Base-by-base conservation (phyloP, 2,888 invertebrate genomes). In the Coremacera marginata region DNA sequence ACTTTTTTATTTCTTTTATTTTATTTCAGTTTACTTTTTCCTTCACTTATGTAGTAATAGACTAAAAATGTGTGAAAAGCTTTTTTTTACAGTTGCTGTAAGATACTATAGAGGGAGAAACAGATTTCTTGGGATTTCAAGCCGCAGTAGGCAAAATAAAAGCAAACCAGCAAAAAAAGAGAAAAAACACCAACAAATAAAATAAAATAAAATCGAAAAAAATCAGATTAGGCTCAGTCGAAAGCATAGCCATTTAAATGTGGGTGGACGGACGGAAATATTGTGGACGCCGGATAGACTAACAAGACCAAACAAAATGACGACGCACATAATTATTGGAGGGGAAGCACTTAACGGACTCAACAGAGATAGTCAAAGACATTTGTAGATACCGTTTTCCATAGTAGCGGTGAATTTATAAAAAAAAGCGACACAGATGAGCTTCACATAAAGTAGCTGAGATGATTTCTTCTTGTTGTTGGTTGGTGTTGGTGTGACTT, bases 331-430 rank as follows among this genome's bases (percentile, higher is more conserved):
- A 68, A 68, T 68, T 68, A 68, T 49, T 49, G 51, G 1, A 44
- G 44, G 68, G 68, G 68, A 68, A 68, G 27, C 49, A 68, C 51
- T 68, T 68, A 68, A 68, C 49, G 51, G 27, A 68, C 68, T 22
- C 25, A 51, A 5, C 37, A 19, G 55, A 19, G 63, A 65, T 16
- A 34, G 11, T 65, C 34, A 65, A 19, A 31, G 19, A 65, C 34
- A 1, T 11, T 44, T 44, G 44, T 44, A 60, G 16, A 60, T 60
- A 27, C 60, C 22, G 27, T 22, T 60, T 60, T 27, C 44, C 25
- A 11, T 22, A 11, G 5, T 60, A 22, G 60, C 27, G 60, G 60
- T 60, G 60, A 60, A 19, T 27, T 5, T 25, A 60, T 16, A 60
- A 14, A 60, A 60, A 22, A 60, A 27, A 60, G 11, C 25, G 27